Conservation (phyloP, 2,888 invertebrate species). For the Cataglyphis livida region DNA sequence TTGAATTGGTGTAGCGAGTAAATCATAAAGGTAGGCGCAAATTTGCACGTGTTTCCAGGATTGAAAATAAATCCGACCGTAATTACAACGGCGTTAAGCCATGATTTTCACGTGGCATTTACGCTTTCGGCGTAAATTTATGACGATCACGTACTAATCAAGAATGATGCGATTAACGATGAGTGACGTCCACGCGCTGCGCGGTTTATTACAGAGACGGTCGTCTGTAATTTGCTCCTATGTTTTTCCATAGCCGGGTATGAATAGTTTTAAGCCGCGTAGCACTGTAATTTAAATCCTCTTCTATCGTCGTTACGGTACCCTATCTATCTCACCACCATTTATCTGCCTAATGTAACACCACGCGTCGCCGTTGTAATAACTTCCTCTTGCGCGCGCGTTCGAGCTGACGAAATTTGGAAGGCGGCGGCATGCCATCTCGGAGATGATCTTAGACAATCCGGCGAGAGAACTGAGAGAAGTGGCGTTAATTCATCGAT, state of each 20-base stretch:
- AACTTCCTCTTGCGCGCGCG: slow-evolving; percentile 30
- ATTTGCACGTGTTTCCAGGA: slow-evolving; percentile 17
- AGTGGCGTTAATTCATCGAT: slow-evolving; percentile 52
- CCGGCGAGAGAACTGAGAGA: slow-evolving; percentile 31
- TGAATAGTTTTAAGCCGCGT: slow-evolving; percentile 40
- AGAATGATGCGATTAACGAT: slow-evolving; percentile 44
- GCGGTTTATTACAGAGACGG: slow-evolving; percentile 49
- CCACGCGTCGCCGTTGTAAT: slow-evolving; percentile 13
- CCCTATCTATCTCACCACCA: slow-evolving; percentile 32
- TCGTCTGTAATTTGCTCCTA: slow-evolving; percentile 45
- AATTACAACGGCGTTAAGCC: slow-evolving; percentile 18
- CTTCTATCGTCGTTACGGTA: slow-evolving; percentile 32
- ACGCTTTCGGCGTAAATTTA: slow-evolving; percentile 37
- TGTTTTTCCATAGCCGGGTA: slow-evolving; percentile 39
- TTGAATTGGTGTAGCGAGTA: not conserved
- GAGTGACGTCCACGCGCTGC: slow-evolving; percentile 26
- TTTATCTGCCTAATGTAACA: slow-evolving; percentile 48
- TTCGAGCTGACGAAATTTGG: slow-evolving; percentile 31
- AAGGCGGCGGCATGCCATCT: not conserved
- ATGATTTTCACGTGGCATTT: slow-evolving; percentile 41
- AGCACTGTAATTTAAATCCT: slow-evolving; percentile 50
- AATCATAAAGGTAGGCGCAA: not conserved
- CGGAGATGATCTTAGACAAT: not conserved
- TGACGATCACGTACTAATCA: slow-evolving; percentile 41
- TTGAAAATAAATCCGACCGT: slow-evolving; percentile 36